Evolutionary conservation across 2,888 invertebrate genomes (phyloP).

Genomic region (Chorisops tibialis): DNA sequence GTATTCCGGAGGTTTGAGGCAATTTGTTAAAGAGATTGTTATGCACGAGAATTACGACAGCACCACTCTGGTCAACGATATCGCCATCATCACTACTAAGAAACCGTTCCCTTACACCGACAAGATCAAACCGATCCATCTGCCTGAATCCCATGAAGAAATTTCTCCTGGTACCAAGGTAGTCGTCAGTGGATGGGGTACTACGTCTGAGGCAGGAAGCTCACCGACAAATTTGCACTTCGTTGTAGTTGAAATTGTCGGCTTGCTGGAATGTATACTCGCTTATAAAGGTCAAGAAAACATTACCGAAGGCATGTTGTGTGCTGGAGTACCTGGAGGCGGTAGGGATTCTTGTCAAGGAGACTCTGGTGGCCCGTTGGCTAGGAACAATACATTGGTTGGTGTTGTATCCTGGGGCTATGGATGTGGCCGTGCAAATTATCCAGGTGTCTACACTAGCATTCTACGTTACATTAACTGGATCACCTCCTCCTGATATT

Average conservation of each 20-base stretch:
- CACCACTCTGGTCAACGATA: constrained; percentile 54
- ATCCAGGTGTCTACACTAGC: constrained; percentile 34
- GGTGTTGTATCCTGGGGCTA: constrained; percentile 30
- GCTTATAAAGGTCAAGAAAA: not conserved
- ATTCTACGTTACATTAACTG: constrained; percentile 50
- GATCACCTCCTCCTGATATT: no score
- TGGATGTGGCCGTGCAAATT: constrained; percentile 27
- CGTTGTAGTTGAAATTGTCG: constrained; percentile 7
- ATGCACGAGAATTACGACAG: constrained; percentile 53
- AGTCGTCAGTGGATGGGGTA: constrained; percentile 34
- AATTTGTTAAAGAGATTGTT: constrained; percentile 47
- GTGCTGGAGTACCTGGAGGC: constrained; percentile 30
- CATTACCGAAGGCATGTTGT: constrained; percentile 32
- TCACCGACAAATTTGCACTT: not conserved
- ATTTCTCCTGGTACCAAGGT: constrained; percentile 23
- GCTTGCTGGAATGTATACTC: constrained; percentile 35
- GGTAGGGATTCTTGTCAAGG: constrained; percentile 30
- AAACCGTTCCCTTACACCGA: constrained; percentile 6
- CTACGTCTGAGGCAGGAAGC: constrained; percentile 29
- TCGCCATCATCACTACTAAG: constrained; percentile 52
- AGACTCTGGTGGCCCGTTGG: constrained; percentile 30
- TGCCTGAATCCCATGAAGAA: constrained; percentile 22
- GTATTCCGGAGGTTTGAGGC: constrained; percentile 40
- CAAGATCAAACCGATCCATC: constrained; percentile 19
- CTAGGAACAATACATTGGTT: constrained; percentile 7